Evolutionary conservation across 1,140 invertebrate genomes (phyloP), one percentile per base, ranked within the genome.

Genomic region (Thaumatotibia leucotreta): DNA sequence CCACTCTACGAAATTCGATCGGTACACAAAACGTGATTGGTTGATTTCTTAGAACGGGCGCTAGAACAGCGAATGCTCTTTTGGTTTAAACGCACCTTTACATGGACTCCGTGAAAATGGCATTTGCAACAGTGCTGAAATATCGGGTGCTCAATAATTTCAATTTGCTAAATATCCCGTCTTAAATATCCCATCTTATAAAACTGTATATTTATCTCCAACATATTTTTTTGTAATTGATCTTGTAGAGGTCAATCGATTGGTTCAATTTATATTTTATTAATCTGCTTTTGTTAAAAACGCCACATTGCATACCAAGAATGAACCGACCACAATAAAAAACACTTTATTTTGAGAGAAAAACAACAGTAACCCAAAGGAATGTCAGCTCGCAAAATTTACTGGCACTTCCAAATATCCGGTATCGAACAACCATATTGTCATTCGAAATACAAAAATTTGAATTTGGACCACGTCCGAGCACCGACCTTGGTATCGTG

Each of bases 401-500:
- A 54, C 50, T 54, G 31, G 20, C 27, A 20, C 23, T 27, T 31
- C 29, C 35, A 32, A 39, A 72, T 70, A 75, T 77, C 73, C 75
- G 73, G 75, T 70, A 75, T 65, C 63, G 62, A 14, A 73, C 72
- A 75, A 73, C 76, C 72, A 69, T 79, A 83, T 83, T 82, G 80
- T 82, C 77, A 75, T 79, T 77, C 69, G 63, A 65, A 64, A 63
- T 32, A 64, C 54, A 66, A 74, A 45, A 24, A 11, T 77, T 77
- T 65, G 73, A 75, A 69, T 77, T 74, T 73, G 66, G 72, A 73
- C 68, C 74, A 73, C 74, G 75, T 72, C 63, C 79, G 78, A 70
- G 76, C 74, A 75, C 67, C 75, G 79, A 82, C 84, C 82, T 86
- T 82, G 78, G 71, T 54, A 45, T 65, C 58, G 50, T 66, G 75